These are phyloP conservation scores for Myotis davidii DNA, from an alignment of 2,113 vertebrate genomes.

Conservation along the genomic window DNA sequence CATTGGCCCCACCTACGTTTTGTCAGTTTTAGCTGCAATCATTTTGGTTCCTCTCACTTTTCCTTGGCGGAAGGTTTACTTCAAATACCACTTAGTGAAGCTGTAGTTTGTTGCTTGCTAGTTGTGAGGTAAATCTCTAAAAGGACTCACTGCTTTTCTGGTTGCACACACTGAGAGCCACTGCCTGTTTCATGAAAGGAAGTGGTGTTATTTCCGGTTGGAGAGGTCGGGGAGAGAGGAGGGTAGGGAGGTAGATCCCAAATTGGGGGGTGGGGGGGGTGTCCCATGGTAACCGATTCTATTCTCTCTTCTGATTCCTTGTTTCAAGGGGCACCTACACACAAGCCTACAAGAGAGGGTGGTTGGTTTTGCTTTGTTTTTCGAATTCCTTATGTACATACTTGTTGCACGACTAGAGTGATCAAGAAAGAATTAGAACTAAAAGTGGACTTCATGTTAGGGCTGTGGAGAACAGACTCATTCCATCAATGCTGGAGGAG, in stretches of 20 bases:
- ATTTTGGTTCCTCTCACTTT: not conserved
- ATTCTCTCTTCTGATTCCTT: not conserved
- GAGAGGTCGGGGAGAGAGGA: not conserved
- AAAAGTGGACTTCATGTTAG: not conserved
- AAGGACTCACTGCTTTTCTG: not conserved
- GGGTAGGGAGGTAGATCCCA: no score
- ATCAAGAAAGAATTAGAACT: not conserved
- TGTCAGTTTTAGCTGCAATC: not conserved
- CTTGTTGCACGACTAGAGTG: not conserved
- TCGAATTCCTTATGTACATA: not conserved
- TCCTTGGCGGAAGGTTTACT: not conserved
- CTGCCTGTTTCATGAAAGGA: not conserved
- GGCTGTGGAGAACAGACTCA: not conserved
- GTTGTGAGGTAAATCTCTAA: not conserved
- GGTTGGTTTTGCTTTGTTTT: not conserved
- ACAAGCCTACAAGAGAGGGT: not conserved
- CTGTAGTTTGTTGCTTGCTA: not conserved
- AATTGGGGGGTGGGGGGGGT: not conserved
- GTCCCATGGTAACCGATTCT: not conserved
- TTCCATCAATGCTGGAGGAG: not conserved
- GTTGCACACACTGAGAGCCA: not conserved
- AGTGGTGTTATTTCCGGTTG: not conserved
- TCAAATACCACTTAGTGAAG: not conserved
- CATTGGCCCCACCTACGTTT: not conserved
- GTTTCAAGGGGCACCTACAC: not conserved